A percentile compares a stretch with the other conserved stretches of the same genome.
phyloP scores from a whole-genome alignment of 1,140 invertebrate genomes.

The Sminthurides bifidus region DNA sequence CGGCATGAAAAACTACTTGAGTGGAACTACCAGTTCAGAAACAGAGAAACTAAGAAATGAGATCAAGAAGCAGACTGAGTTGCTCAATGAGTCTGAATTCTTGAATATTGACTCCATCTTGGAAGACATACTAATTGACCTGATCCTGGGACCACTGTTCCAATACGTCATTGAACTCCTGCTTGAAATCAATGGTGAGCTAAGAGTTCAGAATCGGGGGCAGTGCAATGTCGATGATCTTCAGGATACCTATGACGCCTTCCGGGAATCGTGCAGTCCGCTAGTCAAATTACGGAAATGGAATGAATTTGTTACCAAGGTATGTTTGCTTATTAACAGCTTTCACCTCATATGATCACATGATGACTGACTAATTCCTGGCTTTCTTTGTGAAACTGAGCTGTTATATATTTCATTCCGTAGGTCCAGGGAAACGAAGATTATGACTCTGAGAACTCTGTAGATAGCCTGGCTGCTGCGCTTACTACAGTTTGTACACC shows the following conservation, averaged over 20 bases:
- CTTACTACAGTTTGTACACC: conserved; percentile 18
- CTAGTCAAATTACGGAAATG: conserved; percentile 29
- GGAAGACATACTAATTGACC: conserved; percentile 24
- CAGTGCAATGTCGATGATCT: not conserved
- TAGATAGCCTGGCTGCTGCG: conserved; percentile 26
- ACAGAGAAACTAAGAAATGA: conserved; percentile 22
- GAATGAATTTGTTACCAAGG: conserved; percentile 31
- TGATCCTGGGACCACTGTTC: conserved; percentile 13
- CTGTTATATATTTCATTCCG: not conserved
- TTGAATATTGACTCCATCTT: conserved; percentile 29
- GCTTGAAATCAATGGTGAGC: not conserved
- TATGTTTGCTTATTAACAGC: conserved; percentile 2
- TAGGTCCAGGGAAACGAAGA: conserved; percentile 31
- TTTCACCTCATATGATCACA: not conserved
- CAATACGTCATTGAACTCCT: not conserved
- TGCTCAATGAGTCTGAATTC: conserved; percentile 27
- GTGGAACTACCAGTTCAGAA: conserved; percentile 23
- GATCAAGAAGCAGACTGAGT: conserved; percentile 29
- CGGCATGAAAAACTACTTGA: conserved; percentile 31
- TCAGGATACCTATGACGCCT: conserved; percentile 19
- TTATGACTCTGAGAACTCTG: conserved; percentile 28
- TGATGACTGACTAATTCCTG: not conserved
- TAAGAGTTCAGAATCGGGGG: not conserved
- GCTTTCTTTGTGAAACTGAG: not conserved
- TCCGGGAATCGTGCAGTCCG: conserved; percentile 25